Evolutionary conservation across 2,113 vertebrate genomes (phyloP), one percentile per base, ranked within the genome.

Genomic region (Panthera tigris): DNA sequence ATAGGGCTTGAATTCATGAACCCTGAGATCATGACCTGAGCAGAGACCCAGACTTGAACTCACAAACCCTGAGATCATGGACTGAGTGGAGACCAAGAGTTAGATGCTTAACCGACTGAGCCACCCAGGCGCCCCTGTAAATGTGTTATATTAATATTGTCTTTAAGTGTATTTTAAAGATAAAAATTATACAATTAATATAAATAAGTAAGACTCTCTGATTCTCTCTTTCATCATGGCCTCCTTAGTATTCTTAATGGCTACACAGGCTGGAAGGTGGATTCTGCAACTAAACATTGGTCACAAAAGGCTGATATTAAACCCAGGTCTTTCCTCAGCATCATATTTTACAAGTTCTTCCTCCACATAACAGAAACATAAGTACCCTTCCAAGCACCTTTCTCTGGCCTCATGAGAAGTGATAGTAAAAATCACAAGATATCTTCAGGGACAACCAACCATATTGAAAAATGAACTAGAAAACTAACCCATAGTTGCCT

Each of bases 311-410:
- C 5, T 89, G 4, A 23, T n/a, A 69, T 65, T 90, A 83, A 90
- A 36, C 0, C 0, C 19, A 23, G 10, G 25, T 84, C 5, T 61
- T 5, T 69, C 15, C 6, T 11, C 31, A 19, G 0, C 8, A 15
- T 52, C n/a, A 79, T 73, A 66, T n/a, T 86, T 5, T 74, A 2
- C 11, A 83, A 81, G 9, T 27, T 2, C 33, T 65, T 85, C 4
- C 2, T 81, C 31, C n/a, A 66, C 0, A 1, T 81, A 65, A 83
- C 3, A 87, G 66, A 79, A 96, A 21, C 0, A 33, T 88, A 14
- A 52, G 1, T 45, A 74, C 0, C 0, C 48, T 57, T 66, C 45
- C 8, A 36, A 50, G 5, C 3, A 10, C 7, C 4, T 78, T 97
- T 63, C 6, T 4, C 31, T 57, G 55, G 2, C 5, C 33, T 19